Percentiles rank a stretch among this genome's conserved stretches.
phyloP scores from a whole-genome alignment of 1,140 invertebrate species.

The Sesamia nonagrioides region DNA sequence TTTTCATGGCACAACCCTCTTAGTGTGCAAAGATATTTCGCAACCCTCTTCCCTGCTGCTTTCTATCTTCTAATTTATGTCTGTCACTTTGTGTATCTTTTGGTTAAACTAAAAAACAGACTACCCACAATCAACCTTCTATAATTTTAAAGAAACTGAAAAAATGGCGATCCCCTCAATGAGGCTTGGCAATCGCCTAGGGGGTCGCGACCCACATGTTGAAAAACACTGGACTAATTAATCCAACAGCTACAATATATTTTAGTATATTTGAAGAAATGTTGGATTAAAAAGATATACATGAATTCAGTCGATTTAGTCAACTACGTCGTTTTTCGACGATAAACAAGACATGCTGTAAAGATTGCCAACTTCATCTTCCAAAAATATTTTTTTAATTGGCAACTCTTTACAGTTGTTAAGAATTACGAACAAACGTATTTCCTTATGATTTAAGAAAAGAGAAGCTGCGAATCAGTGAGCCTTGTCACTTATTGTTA shows the following conservation, averaged over 20 bases:
- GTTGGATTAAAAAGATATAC: not conserved
- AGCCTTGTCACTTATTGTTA: constrained; percentile 46
- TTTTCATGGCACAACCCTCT: no score
- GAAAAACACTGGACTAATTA: constrained; percentile 27
- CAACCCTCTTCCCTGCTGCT: no score
- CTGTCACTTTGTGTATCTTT: no score
- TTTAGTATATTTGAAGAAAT: not conserved
- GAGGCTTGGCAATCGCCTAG: no score
- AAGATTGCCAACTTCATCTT: constrained; percentile 22
- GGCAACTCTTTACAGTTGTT: constrained; percentile 22
- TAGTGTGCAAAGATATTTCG: no score
- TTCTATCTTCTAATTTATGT: no score
- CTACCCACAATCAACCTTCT: no score
- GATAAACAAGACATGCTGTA: constrained; percentile 26
- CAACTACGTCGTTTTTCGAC: constrained; percentile 20
- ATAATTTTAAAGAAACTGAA: no score
- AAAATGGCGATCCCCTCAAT: no score
- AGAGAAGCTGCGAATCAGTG: constrained; percentile 52
- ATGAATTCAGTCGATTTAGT: not conserved
- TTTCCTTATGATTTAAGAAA: constrained; percentile 27
- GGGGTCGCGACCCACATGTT: no score
- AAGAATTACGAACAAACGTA: constrained; percentile 43
- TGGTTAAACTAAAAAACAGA: no score
- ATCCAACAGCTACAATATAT: not conserved
- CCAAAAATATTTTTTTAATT: not conserved